A percentile compares a stretch with the other conserved stretches of the same genome.
Evolutionary conservation across 2,113 vertebrate species (phyloP).

Genomic region (Meleagris gallopavo): DNA sequence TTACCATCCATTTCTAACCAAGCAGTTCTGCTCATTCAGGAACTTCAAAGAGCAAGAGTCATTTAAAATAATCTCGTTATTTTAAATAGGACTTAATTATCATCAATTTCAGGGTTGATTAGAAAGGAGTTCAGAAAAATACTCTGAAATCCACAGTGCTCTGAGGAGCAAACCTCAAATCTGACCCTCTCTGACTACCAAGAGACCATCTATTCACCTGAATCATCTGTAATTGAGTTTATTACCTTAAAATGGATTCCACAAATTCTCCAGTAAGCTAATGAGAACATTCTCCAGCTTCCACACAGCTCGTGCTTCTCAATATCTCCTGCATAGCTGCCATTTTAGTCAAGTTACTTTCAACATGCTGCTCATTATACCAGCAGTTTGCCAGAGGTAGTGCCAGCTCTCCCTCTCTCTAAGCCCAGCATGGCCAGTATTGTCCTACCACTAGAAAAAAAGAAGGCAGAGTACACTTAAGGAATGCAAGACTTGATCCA

Average conservation of each 20-base stretch:
- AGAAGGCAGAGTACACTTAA: background rate
- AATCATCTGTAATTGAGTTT: background rate
- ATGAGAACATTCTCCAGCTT: background rate
- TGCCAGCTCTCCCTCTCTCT: background rate
- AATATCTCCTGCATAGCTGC: background rate
- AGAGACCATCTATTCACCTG: background rate
- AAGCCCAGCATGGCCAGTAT: accelerated
- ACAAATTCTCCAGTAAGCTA: background rate
- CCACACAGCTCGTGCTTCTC: background rate
- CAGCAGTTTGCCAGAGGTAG: background rate
- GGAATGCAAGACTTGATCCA: background rate
- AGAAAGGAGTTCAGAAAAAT: background rate
- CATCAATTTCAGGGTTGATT: background rate
- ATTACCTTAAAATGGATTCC: background rate
- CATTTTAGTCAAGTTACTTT: background rate
- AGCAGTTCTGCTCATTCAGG: background rate
- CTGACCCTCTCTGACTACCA: background rate
- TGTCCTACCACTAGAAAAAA: accelerated
- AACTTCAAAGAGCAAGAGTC: background rate
- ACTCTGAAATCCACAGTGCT: background rate
- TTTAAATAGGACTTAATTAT: background rate
- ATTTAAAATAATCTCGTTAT: background rate
- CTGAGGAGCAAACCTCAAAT: background rate
- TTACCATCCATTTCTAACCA: background rate
- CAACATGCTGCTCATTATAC: background rate